phyloP scores from a whole-genome alignment of 2,888 invertebrate genomes.

The Ctena decussata region DNA sequence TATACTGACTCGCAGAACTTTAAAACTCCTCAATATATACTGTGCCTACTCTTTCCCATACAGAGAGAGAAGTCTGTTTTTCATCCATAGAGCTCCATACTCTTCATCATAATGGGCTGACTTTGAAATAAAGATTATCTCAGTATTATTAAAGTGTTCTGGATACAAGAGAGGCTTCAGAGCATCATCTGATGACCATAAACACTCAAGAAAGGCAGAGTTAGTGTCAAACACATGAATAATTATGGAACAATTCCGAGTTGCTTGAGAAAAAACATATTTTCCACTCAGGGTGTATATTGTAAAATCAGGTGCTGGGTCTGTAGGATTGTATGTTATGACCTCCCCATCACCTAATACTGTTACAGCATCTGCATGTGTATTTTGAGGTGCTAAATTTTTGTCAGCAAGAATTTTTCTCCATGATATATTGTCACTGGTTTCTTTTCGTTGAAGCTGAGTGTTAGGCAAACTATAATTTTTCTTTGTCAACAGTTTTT shows the following conservation, averaged over 20 bases:
- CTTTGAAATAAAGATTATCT: constrained; percentile 66
- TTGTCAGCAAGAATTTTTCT: not conserved
- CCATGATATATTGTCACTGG: not conserved
- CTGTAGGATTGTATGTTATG: constrained; percentile 55
- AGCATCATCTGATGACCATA: constrained; percentile 69
- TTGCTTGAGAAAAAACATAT: constrained; percentile 57
- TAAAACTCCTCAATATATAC: too few species aligned
- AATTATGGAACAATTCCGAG: constrained; percentile 58
- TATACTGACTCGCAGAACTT: too few species aligned
- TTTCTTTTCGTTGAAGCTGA: not conserved
- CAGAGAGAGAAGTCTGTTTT: constrained; percentile 44
- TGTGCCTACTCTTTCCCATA: not conserved
- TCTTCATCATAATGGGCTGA: constrained; percentile 44
- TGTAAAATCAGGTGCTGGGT: constrained; percentile 57
- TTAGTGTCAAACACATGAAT: constrained; percentile 69
- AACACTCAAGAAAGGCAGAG: constrained; percentile 70
- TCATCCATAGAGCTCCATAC: constrained; percentile 71
- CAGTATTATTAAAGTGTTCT: constrained; percentile 40
- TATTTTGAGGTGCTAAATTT: not conserved
- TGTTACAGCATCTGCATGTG: not conserved
- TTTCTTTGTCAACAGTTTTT: too few species aligned
- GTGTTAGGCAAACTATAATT: too few species aligned
- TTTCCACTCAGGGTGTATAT: constrained; percentile 64
- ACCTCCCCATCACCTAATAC: constrained; percentile 56
- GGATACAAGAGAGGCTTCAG: constrained; percentile 34